A percentile compares a stretch with the other conserved stretches of the same genome.
Evolutionary conservation across 1,140 invertebrate genomes (phyloP).

Genomic region (Psilanteris sp.): DNA sequence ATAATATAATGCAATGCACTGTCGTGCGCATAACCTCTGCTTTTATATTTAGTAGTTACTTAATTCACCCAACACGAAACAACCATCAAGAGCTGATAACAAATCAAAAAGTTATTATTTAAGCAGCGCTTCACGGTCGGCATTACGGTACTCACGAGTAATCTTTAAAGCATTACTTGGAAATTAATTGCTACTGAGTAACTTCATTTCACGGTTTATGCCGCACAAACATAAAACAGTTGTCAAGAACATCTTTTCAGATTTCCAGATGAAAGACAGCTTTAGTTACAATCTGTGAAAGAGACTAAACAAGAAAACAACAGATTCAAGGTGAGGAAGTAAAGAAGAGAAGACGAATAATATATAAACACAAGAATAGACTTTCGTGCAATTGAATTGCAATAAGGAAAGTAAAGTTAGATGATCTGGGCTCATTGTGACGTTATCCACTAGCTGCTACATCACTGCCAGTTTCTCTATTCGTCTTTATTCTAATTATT

Average conservation of each 20-base stretch:
- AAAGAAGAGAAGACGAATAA: conserved; percentile 12
- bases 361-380: conserved; percentile 60
- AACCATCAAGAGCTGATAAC: conserved; percentile 20
- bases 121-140: conserved; percentile 8
- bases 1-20: conserved; percentile 67
- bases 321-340: conserved; percentile 35
- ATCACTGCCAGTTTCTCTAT: conserved; percentile 68
- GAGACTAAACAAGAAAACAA: conserved; percentile 53
- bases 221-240: conserved; percentile 73
- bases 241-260: conserved; percentile 73
- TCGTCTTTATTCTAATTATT: conserved; percentile 55
- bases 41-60: conserved; percentile 31
- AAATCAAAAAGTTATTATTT: conserved; percentile 51
- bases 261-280: conserved; percentile 63
- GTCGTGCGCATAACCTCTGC: conserved; percentile 5
- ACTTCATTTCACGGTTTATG: conserved; percentile 52
- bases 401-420: conserved; percentile 78
- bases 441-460: conserved; percentile 65
- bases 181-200: conserved; percentile 44
- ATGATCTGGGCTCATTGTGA: conserved; percentile 74
- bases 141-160: conserved; percentile 6
- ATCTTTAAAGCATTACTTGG: conserved; percentile 37
- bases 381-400: conserved; percentile 78
- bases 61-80: conserved; percentile 1
- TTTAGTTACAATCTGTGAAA: conserved; percentile 50